Conservation (phyloP, 1,140 invertebrate genomes). For the Temnothorax longispinosus region DNA sequence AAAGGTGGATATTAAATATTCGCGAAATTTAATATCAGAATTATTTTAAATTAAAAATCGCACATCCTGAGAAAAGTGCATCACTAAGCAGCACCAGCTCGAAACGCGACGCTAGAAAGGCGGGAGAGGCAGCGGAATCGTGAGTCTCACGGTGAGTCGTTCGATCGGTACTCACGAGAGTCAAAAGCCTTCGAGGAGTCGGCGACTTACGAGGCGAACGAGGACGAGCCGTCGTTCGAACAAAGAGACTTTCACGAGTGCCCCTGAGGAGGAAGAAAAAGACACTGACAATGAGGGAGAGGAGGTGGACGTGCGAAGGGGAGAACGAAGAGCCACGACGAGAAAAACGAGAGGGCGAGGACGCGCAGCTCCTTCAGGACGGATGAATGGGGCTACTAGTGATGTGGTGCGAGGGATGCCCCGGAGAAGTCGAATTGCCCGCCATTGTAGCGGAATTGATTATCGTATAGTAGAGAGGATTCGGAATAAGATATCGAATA, state of each 20-base stretch:
- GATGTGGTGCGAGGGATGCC: slow-evolving; percentile 44
- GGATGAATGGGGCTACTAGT: slow-evolving; percentile 58
- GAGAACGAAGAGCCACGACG: slow-evolving; percentile 50
- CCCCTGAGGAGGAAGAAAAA: slow-evolving; percentile 56
- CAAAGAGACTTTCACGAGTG: slow-evolving; percentile 60
- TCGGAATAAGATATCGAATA: slow-evolving; percentile 38
- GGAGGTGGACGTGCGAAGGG: slow-evolving; percentile 42
- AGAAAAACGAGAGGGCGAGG: slow-evolving; percentile 60
- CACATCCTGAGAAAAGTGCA: slow-evolving; percentile 40
- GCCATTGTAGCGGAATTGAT: slow-evolving; percentile 55
- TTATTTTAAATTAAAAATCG: not conserved
- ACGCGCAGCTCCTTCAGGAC: slow-evolving; percentile 31
- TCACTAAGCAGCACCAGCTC: slow-evolving; percentile 32
- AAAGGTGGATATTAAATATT: not conserved
- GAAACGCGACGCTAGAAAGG: slow-evolving; percentile 27
- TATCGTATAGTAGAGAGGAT: slow-evolving; percentile 26
- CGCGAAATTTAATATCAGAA: not conserved
- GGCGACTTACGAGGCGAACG: slow-evolving; percentile 61
- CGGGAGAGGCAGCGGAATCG: slow-evolving; percentile 54
- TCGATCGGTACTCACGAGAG: slow-evolving; percentile 61
- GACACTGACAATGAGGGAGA: slow-evolving; percentile 37
- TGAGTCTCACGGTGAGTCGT: slow-evolving; percentile 62
- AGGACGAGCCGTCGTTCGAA: slow-evolving; percentile 62
- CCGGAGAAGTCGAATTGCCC: slow-evolving; percentile 53
- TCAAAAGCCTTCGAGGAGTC: slow-evolving; percentile 62